Evolutionary conservation across 2,888 invertebrate genomes (phyloP), one percentile per base, ranked within the genome.

Genomic region (Lasioglossum morio): DNA sequence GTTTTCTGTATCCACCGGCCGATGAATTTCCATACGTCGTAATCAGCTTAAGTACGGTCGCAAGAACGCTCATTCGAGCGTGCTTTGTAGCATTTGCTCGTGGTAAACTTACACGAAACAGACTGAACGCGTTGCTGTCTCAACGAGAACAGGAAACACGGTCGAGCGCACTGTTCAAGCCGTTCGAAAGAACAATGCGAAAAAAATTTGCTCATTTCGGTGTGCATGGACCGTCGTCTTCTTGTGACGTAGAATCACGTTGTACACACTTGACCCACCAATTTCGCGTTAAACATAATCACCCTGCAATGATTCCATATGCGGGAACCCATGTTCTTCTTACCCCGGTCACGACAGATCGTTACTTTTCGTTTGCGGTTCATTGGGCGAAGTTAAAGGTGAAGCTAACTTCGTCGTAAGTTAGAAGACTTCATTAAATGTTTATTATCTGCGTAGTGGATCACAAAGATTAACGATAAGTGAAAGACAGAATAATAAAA

Each of bases 11-110:
- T 79, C 30, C 63, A 69, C 73, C 27, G 72, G 81, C 57, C 75
- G 79, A 79, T 86, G 81, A 84, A 80, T 84, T 72, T 63, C 40
- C 80, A 48, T 81, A 66, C 72, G 85, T 78, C 81, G 78, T 83
- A 87, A 86, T 85, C 82, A 84, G 85, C 84, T 91, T 91, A 87
- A 73, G 80, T 81, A 87, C 85, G 86, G 90, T 78, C 81, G 75
- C 84, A 43, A 79, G 84, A 72, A 77, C 46, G 86, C 81, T 82
- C 80, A 43, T 43, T 43, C 43, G 43, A 14, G 43, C 43, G 43
- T 43, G 43, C 43, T 14, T 43, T 4, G 14, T 43, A 43, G 43
- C 43, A 43, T 43, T 43, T 43, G 14, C 14, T 4, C 14, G 43
- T 12, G 43, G 43, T 43, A 14, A 43, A 43, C 43, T 43, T 43